These are phyloP conservation scores for Calidris pygmaea DNA, from an alignment of 2,113 vertebrate genomes.

Conservation along the genomic window DNA sequence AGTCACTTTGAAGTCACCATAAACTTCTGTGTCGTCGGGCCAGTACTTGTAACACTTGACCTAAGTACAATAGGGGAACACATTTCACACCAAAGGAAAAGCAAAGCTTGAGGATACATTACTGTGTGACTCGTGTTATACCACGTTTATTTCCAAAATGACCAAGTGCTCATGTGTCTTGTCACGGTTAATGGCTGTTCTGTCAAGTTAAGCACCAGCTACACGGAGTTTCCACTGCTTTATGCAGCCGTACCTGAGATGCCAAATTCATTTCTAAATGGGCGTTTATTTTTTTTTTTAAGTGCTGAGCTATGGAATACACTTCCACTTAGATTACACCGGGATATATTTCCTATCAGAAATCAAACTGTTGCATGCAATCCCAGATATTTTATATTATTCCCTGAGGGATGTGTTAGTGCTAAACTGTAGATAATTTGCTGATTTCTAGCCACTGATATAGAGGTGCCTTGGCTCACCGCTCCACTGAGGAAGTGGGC, in stretches of 20 bases:
- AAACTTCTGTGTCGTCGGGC: slow-evolving; percentile 97
- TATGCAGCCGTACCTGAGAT: not conserved
- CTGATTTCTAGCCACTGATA: not conserved
- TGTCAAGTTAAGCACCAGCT: not conserved
- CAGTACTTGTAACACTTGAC: slow-evolving; percentile 99
- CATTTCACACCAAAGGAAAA: not conserved
- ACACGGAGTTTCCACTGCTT: not conserved
- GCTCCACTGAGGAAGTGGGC: not conserved
- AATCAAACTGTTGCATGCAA: slow-evolving; percentile 3
- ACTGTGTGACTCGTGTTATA: not conserved
- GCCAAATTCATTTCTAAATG: not conserved
- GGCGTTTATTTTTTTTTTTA: not conserved
- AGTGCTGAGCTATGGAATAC: slow-evolving; percentile 2
- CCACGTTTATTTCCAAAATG: not conserved
- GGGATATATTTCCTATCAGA: not conserved
- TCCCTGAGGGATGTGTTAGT: not conserved
- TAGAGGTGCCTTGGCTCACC: not conserved
- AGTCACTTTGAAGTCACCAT: slow-evolving; percentile 97
- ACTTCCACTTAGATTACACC: not conserved
- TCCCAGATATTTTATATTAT: not conserved
- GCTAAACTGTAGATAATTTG: slow-evolving; percentile 4
- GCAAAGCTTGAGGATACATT: not conserved
- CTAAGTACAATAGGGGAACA: slow-evolving; percentile 66
- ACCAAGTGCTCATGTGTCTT: not conserved
- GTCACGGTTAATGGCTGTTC: not conserved